Base-by-base conservation (phyloP, 2,888 invertebrate species). In the Microchrysa polita region DNA sequence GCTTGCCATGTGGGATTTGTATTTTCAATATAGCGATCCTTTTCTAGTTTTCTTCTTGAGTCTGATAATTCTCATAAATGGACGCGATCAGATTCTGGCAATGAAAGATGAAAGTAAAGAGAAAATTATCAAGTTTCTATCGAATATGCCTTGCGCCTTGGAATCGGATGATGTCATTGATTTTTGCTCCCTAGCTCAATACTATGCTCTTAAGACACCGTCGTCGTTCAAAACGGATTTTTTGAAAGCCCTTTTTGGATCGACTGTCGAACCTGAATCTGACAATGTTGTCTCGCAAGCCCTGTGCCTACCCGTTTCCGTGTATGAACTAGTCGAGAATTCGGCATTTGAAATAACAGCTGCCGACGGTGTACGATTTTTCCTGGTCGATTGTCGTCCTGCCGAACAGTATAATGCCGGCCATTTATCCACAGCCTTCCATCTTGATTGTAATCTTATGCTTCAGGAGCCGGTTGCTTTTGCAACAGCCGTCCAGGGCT, bases 371-470 rank as follows among this genome's bases (percentile, higher is more conserved):
- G 92, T 94, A 0, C 89, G 94, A 79, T 99, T 97, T 85, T 98
- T 98, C 85, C 88, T 98, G 77, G 97, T 99, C 9, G 99, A 99
- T 85, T 98, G 98, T 83, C 90, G 99, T 77, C 97, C 98, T 9
- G 91, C 96, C 12, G 96, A 97, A 78, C 97, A 98, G 81, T 99
- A 98, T 82, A 98, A 98, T 86, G 92, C 93, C 72, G 98, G 98
- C 0, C 98, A 98, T 86, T 88, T 99, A 77, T 93, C 96, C 1
- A 98, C 97, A 69, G 98, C 98, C 73, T 99, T 98, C 87, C 98
- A 98, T 86, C 88, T 99, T 77, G 98, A 99, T 84, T 97, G 97
- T 80, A 95, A 96, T 85, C 87, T 99, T 80, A 96, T 98, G 96
- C 87, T 99, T 74, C 96, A 97, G 87, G 97, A 97, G 83, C 98